Evolutionary conservation across 2,113 vertebrate genomes (phyloP).

Genomic region (Sturnira hondurensis): DNA sequence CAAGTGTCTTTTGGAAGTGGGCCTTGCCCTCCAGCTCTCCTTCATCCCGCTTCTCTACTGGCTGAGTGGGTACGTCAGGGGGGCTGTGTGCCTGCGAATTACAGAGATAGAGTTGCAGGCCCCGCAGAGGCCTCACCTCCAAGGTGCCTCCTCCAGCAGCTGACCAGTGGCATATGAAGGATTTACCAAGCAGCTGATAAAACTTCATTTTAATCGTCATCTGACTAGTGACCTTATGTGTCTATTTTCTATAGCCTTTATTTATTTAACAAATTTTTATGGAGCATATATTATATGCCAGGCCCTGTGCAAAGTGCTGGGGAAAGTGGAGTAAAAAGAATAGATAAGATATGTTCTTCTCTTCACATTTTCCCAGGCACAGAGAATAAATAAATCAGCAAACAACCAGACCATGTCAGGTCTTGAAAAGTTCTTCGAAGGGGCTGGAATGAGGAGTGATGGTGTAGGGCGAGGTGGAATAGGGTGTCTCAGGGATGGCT

Average conservation of each 20-base stretch:
- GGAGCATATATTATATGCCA: not conserved
- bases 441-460: not conserved
- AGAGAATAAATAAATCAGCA: not conserved
- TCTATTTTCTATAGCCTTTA: not conserved
- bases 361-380: not conserved
- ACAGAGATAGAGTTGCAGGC: not conserved
- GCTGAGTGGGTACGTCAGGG: not conserved
- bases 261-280: not conserved
- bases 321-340: not conserved
- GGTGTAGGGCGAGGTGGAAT: accelerated
- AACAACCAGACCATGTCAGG: not conserved
- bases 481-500: not conserved
- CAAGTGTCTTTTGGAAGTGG: not conserved
- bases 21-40: not conserved
- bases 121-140: not conserved
- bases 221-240: not conserved
- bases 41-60: not conserved
- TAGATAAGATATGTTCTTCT: not conserved
- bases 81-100: not conserved
- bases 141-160: not conserved
- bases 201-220: not conserved
- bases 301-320: not conserved
- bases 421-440: not conserved
- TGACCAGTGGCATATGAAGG: not conserved
- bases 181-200: not conserved